These are phyloP conservation scores for Smittia aterrima DNA, from an alignment of 2,888 invertebrate species.

Conservation along the genomic window DNA sequence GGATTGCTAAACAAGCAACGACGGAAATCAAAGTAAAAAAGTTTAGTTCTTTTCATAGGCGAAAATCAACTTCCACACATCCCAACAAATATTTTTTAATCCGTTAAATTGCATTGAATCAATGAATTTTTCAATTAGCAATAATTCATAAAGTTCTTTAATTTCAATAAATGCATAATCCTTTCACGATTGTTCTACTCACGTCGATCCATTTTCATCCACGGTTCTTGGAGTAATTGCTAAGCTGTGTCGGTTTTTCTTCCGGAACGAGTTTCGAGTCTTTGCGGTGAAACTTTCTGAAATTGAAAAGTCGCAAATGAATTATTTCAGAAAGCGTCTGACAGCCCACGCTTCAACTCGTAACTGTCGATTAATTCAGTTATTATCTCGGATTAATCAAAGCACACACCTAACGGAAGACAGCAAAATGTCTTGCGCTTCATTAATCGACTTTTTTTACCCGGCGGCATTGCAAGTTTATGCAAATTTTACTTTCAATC, in stretches of 20 bases:
- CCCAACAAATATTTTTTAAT: no score
- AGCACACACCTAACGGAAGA: slow-evolving; percentile 32
- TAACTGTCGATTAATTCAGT: slow-evolving; percentile 2
- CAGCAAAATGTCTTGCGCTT: slow-evolving; percentile 24
- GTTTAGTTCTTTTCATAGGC: no score
- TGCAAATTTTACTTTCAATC: slow-evolving; percentile 17
- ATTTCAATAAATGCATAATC: no score
- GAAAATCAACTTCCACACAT: no score
- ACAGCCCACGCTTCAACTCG: neutral
- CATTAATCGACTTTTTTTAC: slow-evolving; percentile 1
- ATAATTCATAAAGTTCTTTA: no score
- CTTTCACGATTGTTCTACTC: slow-evolving; percentile 15
- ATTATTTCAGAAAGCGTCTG: neutral
- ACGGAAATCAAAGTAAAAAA: no score
- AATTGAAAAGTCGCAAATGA: neutral
- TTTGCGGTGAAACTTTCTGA: slow-evolving; percentile 18
- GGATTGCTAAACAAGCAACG: neutral
- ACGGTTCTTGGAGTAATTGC: neutral
- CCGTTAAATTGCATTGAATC: no score
- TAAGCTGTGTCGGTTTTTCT: slow-evolving; percentile 29
- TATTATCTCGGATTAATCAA: neutral
- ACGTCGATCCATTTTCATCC: slow-evolving; percentile 30
- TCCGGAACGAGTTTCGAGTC: slow-evolving; percentile 12
- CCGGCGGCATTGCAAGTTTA: slow-evolving; percentile 21
- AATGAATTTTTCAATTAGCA: no score